Conservation (phyloP, 2,797 vertebrate species). For the Scleropages formosus region DNA sequence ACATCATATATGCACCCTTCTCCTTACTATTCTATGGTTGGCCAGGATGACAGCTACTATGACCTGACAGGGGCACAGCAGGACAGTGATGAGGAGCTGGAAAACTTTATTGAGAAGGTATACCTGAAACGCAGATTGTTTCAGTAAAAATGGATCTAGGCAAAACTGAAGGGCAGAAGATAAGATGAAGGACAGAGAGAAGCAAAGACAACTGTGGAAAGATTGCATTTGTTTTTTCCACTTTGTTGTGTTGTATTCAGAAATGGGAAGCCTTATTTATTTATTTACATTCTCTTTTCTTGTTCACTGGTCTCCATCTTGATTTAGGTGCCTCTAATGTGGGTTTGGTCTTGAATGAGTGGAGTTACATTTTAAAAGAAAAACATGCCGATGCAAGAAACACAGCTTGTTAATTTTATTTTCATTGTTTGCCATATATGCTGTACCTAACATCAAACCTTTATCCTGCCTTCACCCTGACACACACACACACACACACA, state of each 20-base stretch:
- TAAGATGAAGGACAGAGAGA: constrained; percentile 31
- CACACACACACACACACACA: not conserved
- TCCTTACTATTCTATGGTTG: constrained; percentile 64
- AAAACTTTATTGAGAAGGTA: constrained; percentile 90
- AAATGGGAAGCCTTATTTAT: constrained; percentile 40
- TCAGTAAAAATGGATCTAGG: constrained; percentile 52
- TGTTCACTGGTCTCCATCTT: constrained; percentile 33
- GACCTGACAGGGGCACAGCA: constrained; percentile 74
- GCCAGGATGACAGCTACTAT: constrained; percentile 67
- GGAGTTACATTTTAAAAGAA: constrained; percentile 26
- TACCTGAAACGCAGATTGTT: constrained; percentile 81
- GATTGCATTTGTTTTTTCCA: constrained; percentile 65
- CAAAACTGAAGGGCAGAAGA: constrained; percentile 30
- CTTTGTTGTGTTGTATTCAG: constrained; percentile 58
- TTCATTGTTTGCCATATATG: constrained; percentile 54
- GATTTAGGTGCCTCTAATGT: constrained; percentile 10
- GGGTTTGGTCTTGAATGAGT: constrained; percentile 8
- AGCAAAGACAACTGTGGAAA: constrained; percentile 53
- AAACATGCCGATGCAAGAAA: constrained; percentile 19
- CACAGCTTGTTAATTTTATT: constrained; percentile 39
- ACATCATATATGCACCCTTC: constrained; percentile 63
- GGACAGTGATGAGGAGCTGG: constrained; percentile 85
- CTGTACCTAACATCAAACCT: constrained; percentile 34
- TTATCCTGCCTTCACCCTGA: not conserved
- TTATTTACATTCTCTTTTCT: constrained; percentile 41